These are phyloP conservation scores for zebrafish (Danio rerio) DNA, from an alignment of 2,113 vertebrate species.

Conservation along the genomic window DNA sequence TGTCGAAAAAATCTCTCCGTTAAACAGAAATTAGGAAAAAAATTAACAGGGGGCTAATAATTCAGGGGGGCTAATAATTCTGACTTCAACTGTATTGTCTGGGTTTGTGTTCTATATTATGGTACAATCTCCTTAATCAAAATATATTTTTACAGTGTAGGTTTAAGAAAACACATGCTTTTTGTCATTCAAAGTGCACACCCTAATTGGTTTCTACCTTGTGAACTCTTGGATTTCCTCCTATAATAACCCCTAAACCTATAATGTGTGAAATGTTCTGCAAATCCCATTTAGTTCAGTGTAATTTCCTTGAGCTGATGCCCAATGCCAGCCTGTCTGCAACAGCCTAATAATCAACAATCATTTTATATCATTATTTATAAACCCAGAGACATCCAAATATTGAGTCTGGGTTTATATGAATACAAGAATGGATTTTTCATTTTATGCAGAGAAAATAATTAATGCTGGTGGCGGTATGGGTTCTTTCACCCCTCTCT, in stretches of 20 bases:
- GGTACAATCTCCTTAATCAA: too few relatives aligned
- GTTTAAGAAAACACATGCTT: not conserved
- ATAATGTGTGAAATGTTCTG: not conserved
- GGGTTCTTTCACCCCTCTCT: not conserved
- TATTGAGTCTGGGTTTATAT: not conserved
- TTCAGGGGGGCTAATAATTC: too few relatives aligned
- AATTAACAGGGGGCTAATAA: too few relatives aligned
- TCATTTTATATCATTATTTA: conserved; percentile 3
- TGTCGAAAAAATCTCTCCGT: too few relatives aligned
- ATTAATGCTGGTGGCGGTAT: not conserved
- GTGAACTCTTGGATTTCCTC: too few relatives aligned
- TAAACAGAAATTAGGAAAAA: too few relatives aligned
- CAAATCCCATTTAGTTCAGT: not conserved
- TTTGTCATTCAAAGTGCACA: not conserved
- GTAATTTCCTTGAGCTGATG: not conserved
- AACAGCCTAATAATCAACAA: not conserved
- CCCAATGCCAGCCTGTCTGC: not conserved
- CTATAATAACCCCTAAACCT: not conserved
- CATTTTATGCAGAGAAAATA: not conserved
- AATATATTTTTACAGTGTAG: not conserved
- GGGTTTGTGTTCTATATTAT: too few relatives aligned
- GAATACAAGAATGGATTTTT: not conserved
- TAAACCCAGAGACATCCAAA: not conserved
- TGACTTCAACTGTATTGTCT: too few relatives aligned
- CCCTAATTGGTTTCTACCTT: not conserved